A percentile compares a stretch with the other conserved stretches of the same genome.
Conservation (phyloP, 2,113 vertebrate species). For the Cygnus buccinator region DNA sequence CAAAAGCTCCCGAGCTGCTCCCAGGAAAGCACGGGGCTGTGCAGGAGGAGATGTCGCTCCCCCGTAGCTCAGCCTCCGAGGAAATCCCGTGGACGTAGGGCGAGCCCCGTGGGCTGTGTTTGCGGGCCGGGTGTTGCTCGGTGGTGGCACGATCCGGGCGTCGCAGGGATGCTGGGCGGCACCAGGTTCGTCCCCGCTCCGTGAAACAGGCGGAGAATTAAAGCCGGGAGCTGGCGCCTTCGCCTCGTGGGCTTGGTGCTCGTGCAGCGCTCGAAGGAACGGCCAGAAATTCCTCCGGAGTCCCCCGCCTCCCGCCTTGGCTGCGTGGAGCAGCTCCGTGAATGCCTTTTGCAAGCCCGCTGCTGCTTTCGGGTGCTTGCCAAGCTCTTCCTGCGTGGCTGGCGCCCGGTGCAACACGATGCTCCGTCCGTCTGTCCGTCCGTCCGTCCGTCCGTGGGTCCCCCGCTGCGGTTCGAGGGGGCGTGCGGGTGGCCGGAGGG, state of each 20-base stretch:
- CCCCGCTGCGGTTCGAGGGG: too few species aligned
- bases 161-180: not conserved
- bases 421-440: too few species aligned
- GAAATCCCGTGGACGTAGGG: rapidly evolving
- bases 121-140: not conserved
- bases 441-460: too few species aligned
- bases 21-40: not conserved
- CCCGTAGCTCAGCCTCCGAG: rapidly evolving
- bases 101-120: rapidly evolving
- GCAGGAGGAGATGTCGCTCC: not conserved
- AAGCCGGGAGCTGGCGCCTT: not conserved
- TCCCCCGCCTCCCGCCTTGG: not conserved
- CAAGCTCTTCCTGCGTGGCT: too few species aligned
- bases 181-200: rapidly evolving
- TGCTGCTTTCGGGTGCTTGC: too few species aligned
- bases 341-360: too few species aligned
- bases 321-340: rapidly evolving
- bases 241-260: not conserved
- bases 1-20: not conserved
- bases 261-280: not conserved
- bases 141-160: not conserved
- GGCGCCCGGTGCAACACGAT: too few species aligned
- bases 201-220: rapidly evolving
- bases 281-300: not conserved
- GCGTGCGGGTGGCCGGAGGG: too few species aligned